Evolutionary conservation across 1,140 invertebrate genomes (phyloP), one percentile per base, ranked within the genome.

Genomic region (Meloidogyne exigua): DNA sequence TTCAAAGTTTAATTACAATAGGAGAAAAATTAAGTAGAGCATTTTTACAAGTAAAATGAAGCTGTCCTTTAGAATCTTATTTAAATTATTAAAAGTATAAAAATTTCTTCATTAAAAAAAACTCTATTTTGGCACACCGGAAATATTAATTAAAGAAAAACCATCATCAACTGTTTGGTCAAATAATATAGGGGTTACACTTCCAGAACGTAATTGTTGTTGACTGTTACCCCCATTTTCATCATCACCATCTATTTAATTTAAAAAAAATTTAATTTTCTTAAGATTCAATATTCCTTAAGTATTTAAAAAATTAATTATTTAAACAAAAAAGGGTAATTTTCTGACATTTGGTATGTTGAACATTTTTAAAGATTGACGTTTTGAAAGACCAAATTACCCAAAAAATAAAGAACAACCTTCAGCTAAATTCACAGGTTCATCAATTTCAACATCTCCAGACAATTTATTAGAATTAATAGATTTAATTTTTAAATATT

Each of bases 171-270:
- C 21, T 13, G 71, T 23, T 64, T 21, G 26, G 9, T 49, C 49
- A 62, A 12, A 44, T n/a, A n/a, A n/a, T 44, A 44, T 44, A 7
- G 42, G 42, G 18, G 42, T 44, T 44, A 44, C 0, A 15, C 42
- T 18, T 44, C 42, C 42, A 2, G 42, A 44, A 44, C 64, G 21
- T n/a, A n/a, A n/a, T n/a, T n/a, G n/a, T 64, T 32, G 39, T 42
- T 72, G 18, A 32, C 26, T 23, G 23, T 12, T 72, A 21, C 26
- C 23, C 26, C 49, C 49, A 64, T n/a, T 64, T 65, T 72, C 71
- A 13, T 72, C 71, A 72, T 72, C 71, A 26, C 49, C 25, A 26
- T 72, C 70, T 72, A 72, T n/a, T n/a, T 11, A 72, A 72, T 12
- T n/a, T 44, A 26, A 28, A 49, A 7, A 72, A 23, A 12, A 36